These are phyloP conservation scores for Rhingia rostrata DNA, from an alignment of 2,888 invertebrate species.

Conservation along the genomic window DNA sequence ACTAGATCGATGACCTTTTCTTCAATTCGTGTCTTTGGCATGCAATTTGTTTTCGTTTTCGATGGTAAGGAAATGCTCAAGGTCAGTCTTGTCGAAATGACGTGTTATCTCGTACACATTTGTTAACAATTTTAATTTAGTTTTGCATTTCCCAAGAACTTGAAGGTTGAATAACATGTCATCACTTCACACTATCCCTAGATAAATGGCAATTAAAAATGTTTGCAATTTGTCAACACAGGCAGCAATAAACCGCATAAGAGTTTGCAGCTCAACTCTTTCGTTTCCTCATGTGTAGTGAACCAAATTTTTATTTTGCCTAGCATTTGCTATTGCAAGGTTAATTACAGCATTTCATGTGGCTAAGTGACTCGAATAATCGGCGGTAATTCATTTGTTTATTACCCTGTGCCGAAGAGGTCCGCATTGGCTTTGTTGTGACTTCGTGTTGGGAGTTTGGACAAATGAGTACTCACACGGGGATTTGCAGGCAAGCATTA, in stretches of 20 bases:
- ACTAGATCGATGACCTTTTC: constrained; percentile 68
- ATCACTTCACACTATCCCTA: background rate
- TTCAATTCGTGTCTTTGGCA: background rate
- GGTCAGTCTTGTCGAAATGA: constrained; percentile 28
- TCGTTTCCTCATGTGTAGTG: constrained; percentile 36
- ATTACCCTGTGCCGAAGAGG: constrained; percentile 39
- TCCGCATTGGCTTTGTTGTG: constrained; percentile 43
- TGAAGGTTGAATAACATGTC: constrained; percentile 9
- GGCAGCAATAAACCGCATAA: background rate
- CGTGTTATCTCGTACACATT: constrained; percentile 6
- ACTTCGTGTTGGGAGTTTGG: constrained; percentile 32
- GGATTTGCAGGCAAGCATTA: constrained; percentile 22
- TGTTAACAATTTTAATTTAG: constrained; percentile 19
- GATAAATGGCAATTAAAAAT: background rate
- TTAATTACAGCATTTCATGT: constrained; percentile 66
- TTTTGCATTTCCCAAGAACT: background rate
- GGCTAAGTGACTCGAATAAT: constrained; percentile 67
- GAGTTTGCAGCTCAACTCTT: constrained; percentile 65
- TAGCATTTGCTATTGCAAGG: constrained; percentile 54
- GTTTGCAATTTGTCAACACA: constrained; percentile 46
- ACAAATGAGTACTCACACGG: constrained; percentile 3
- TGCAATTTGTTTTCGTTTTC: constrained; percentile 5
- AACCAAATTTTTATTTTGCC: constrained; percentile 1
- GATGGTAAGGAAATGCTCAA: constrained; percentile 36
- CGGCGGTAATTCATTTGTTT: constrained; percentile 66